Percentiles rank a stretch among this genome's conserved stretches.
These are phyloP conservation scores for Nemapogon koenigi DNA, from an alignment of 2,888 invertebrate genomes.

Conservation along the genomic window DNA sequence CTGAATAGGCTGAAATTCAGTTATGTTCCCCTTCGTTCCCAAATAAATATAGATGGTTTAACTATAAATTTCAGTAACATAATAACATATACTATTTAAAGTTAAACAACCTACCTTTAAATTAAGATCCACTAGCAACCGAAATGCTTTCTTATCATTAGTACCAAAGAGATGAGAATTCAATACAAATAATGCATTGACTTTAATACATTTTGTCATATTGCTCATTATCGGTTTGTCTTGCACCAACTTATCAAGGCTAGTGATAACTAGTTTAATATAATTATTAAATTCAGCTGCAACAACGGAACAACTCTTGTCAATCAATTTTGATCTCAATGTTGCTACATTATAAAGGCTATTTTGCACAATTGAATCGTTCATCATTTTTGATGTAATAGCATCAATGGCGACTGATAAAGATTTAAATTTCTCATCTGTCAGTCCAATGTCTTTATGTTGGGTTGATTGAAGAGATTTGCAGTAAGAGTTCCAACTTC, in stretches of 20 bases:
- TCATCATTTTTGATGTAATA: slow-evolving; percentile 71
- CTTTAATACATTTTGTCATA: slow-evolving; percentile 68
- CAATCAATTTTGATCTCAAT: slow-evolving; percentile 46
- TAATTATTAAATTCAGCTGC: slow-evolving; percentile 71
- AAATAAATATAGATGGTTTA: too few species aligned
- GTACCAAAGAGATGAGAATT: slow-evolving; percentile 76
- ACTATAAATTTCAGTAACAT: too few species aligned
- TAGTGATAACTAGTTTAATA: slow-evolving; percentile 66
- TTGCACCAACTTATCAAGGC: slow-evolving; percentile 63
- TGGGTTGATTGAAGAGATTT: slow-evolving; percentile 74
- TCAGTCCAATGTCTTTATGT: slow-evolving; percentile 68
- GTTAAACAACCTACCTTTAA: slow-evolving; percentile 72
- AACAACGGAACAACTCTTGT: slow-evolving; percentile 45
- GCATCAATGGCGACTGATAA: slow-evolving; percentile 75
- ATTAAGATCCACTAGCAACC: slow-evolving; percentile 76
- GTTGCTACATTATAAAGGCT: slow-evolving; percentile 46
- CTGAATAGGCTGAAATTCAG: too few species aligned
- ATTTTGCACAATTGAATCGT: slow-evolving; percentile 73
- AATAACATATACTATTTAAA: too few species aligned
- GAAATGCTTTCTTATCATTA: slow-evolving; percentile 78
- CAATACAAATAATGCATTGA: slow-evolving; percentile 73
- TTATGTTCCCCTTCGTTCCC: too few species aligned
- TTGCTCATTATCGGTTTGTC: slow-evolving; percentile 57
- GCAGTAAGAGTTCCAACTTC: slow-evolving; percentile 80
- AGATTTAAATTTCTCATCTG: slow-evolving; percentile 68